Evolutionary conservation across 2,888 invertebrate genomes (phyloP), one percentile per base, ranked within the genome.

Genomic region (Agrotis ipsilon): DNA sequence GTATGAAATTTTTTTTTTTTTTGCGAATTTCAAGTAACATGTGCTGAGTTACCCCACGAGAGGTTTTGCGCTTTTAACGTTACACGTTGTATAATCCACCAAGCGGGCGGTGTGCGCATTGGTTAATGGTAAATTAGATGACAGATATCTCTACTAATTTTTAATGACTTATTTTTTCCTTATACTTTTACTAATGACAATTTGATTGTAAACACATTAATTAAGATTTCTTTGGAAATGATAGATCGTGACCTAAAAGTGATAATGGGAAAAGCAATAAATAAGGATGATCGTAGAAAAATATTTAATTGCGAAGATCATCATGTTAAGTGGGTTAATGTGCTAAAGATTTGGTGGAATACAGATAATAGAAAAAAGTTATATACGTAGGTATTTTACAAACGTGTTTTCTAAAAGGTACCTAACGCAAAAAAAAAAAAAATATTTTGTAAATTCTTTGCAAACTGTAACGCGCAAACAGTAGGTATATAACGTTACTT

Each of bases 191-290:
- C 63, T 81, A 83, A 84, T 76, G 75, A 66, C 58, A 69, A 63
- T 78, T 79, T 81, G 21, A 84, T 84, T 65, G 16, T 54, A 39
- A 67, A 75, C 18, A 52, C 14, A 67, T 48, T 79, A 63, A 64
- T 68, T 52, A 57, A 48, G 63, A 75, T 85, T 81, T 85, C 74
- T 79, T 79, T 54, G 61, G 77, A 78, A 77, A 82, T 75, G n/a
- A 75, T 66, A 18, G 24, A 62, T 60, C 68, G 57, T 86, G 83
- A 84, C 83, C 80, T 68, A 71, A 59, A 75, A 84, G 3, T 54
- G 57, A 72, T 86, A 86, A 86, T 83, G 63, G 71, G 45, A 81
- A 78, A 80, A 80, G 68, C 66, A 84, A 81, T 86, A 73, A 84
- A 80, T 86, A 73, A 86, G 39, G 45, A 14, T 62, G 54, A 72